Percentiles rank a stretch among this genome's conserved stretches.
phyloP scores from a whole-genome alignment of 2,797 vertebrate species.

The Gila robusta region DNA sequence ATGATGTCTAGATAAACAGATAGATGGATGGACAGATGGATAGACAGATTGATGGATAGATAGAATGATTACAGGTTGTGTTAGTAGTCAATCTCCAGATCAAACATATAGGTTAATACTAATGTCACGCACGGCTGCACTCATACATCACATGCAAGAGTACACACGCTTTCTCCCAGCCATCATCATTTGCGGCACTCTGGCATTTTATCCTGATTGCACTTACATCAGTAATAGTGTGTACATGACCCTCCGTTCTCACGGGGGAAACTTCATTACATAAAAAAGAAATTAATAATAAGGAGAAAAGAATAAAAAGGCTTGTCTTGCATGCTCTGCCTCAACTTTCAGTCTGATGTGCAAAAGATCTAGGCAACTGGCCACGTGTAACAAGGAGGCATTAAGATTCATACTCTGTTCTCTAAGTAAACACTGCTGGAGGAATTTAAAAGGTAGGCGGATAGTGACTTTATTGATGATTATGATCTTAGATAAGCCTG shows the following conservation, averaged over 20 bases:
- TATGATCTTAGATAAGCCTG: constrained; percentile 2
- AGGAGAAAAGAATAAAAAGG: constrained; percentile 9
- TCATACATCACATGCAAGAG: constrained; percentile 30
- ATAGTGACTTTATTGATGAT: constrained; percentile 28
- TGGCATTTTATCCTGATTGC: constrained; percentile 37
- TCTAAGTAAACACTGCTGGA: constrained; percentile 1
- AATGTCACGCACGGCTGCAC: constrained; percentile 29
- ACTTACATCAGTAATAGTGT: constrained; percentile 37
- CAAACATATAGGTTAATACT: constrained; percentile 41
- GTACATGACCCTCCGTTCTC: constrained; percentile 46
- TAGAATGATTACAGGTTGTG: constrained; percentile 24
- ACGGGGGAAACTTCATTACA: constrained; percentile 32
- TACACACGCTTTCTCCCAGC: constrained; percentile 30
- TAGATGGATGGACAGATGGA: neutral
- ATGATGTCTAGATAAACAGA: neutral
- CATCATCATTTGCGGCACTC: constrained; percentile 32
- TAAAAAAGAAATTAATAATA: constrained; percentile 36
- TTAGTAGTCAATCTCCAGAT: constrained; percentile 27
- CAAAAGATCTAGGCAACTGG: constrained; percentile 5
- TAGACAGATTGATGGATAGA: neutral
- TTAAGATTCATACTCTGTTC: constrained; percentile 1
- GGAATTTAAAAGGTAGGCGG: constrained; percentile 17
- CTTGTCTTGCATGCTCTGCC: constrained; percentile 1
- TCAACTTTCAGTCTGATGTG: constrained; percentile 9
- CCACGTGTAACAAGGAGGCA: neutral